Conservation (phyloP, 2,113 vertebrate species). For the Triplophysa dalaica region DNA sequence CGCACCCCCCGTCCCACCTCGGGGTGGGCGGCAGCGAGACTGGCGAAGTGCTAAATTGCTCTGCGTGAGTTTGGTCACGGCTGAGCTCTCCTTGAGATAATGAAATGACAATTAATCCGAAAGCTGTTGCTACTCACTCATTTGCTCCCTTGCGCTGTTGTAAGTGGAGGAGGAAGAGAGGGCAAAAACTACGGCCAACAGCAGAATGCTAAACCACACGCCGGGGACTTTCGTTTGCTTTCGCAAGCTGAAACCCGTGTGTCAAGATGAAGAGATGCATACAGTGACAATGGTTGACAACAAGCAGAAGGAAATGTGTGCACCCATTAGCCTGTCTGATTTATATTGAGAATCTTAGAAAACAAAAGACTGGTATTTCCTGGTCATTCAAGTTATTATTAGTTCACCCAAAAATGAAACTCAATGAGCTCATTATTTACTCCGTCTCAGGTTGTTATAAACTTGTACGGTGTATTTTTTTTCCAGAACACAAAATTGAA, state of each 20-base stretch:
- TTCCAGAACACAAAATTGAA: too few species aligned
- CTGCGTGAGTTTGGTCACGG: conserved; percentile 72
- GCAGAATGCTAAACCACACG: conserved; percentile 11
- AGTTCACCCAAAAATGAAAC: too few species aligned
- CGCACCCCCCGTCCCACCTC: background rate
- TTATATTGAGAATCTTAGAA: too few species aligned
- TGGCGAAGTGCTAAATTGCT: conserved; percentile 74
- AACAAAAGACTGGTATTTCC: too few species aligned
- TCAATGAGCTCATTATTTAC: too few species aligned
- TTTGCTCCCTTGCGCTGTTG: conserved; percentile 62
- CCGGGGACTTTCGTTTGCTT: conserved; percentile 36
- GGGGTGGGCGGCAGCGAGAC: conserved; percentile 60
- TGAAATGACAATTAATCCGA: conserved; percentile 78
- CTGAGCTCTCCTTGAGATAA: conserved; percentile 77
- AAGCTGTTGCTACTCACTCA: conserved; percentile 69
- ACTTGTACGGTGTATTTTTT: too few species aligned
- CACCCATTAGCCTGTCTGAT: too few species aligned
- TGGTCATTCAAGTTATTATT: too few species aligned
- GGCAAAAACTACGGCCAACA: background rate
- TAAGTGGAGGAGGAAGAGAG: conserved; percentile 48
- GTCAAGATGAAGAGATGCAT: too few species aligned
- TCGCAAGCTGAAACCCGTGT: background rate
- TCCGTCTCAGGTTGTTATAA: too few species aligned
- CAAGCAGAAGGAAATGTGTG: too few species aligned
- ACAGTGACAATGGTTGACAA: too few species aligned